Percentiles rank a stretch among this genome's conserved stretches.
phyloP scores from a whole-genome alignment of 1,140 invertebrate species.

The Propsilocerus akamusi region DNA sequence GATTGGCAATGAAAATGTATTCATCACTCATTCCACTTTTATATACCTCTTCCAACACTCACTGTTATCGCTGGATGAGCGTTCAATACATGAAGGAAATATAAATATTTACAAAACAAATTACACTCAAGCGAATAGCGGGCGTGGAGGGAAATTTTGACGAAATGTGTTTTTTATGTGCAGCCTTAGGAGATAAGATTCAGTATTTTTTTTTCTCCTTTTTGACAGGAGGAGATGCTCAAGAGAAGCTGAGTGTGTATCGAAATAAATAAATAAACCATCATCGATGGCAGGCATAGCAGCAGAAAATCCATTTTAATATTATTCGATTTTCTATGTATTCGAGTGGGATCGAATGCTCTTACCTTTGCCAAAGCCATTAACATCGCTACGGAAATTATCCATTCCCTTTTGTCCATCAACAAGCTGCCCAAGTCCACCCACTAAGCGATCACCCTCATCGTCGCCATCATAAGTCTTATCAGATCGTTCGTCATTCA shows the following conservation, averaged over 20 bases:
- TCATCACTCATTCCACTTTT: too few species aligned
- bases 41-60: too few species aligned
- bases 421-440: constrained; percentile 80
- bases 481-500: constrained; percentile 71
- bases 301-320: too few species aligned
- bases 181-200: not conserved
- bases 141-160: not conserved
- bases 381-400: constrained; percentile 56
- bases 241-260: too few species aligned
- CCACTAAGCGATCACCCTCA: constrained; percentile 44
- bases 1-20: not conserved
- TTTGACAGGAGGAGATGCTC: not conserved
- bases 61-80: not conserved
- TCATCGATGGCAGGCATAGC: too few species aligned
- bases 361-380: constrained; percentile 49
- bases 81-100: not conserved
- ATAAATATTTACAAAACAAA: constrained; percentile 2
- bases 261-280: too few species aligned
- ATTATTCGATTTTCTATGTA: too few species aligned
- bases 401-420: constrained; percentile 66
- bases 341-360: too few species aligned
- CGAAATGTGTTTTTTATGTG: constrained; percentile 3
- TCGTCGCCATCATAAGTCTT: constrained; percentile 81
- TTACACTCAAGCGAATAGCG: not conserved
- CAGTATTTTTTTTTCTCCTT: not conserved